Base-by-base conservation (phyloP, 2,888 invertebrate genomes). In the Brachyptera risi region DNA sequence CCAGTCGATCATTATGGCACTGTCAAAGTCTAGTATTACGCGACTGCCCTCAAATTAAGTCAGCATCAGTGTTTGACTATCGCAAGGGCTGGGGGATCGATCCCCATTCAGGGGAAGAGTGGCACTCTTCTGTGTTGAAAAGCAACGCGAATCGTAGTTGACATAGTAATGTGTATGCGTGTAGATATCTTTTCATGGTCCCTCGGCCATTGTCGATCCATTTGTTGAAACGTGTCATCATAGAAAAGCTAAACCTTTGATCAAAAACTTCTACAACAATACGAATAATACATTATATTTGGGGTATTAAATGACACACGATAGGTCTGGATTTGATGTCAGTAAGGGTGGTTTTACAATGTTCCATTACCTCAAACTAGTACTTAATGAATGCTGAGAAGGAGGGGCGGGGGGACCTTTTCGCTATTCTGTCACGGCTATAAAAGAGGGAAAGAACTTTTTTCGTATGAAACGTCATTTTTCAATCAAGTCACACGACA, bases 281-380 rank as follows among this genome's bases (percentile, higher is more conserved):
- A 31, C 54, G 47, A 21, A 54, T 23, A 54, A 54, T 54, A 23
- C 54, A 21, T 35, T 37, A 35, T 47, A 47, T 47, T 54, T 54
- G 35, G 19, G 23, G 37, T 35, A 54, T 35, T 35, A 35, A 54
- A 54, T 54, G 54, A 54, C 54, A 54, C n/a, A n/a, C 37, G 21
- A 31, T 37, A 23, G 47, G 54, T 37, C 23, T 37, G 15, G 54
- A 21, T 54, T 54, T 19, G 37, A 54, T 54, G 31, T 31, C 54
- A 37, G 37, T 54, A 54, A 54, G 54, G 54, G 54, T 54, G 54
- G 21, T 37, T 54, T 37, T 35, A 54, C 54, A 35, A 35, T 54
- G 54, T 54, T 21, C 54, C 23, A 35, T 19, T 54, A 54, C 54
- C 54, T 54, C 54, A 35, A 54, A 54, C 54, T 54, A 37, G 54